Evolutionary conservation across 2,797 vertebrate species (phyloP).

Genomic region (Enteromius afrohamiltoni): DNA sequence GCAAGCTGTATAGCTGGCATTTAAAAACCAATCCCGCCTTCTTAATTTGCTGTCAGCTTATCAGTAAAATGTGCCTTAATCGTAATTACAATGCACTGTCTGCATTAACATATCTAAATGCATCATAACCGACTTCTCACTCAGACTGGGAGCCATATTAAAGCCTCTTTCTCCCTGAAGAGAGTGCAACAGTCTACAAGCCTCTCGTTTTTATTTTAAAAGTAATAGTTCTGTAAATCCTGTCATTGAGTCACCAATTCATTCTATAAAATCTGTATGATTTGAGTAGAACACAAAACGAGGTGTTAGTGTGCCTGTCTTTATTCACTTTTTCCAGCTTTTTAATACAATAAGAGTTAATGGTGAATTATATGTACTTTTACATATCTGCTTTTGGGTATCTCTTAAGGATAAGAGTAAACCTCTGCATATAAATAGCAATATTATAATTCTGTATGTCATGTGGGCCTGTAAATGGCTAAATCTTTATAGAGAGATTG

Average conservation of each 20-base stretch:
- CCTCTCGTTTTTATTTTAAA: neutral
- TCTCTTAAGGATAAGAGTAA: neutral
- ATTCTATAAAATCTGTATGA: neutral
- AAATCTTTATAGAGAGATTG: slow-evolving; percentile 21
- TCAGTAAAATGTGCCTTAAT: neutral
- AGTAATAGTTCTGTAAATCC: neutral
- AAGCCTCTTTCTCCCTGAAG: neutral
- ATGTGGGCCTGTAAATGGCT: slow-evolving; percentile 2
- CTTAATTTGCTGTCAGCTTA: neutral
- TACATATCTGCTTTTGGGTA: neutral
- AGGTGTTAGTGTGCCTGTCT: neutral
- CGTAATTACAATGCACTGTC: neutral
- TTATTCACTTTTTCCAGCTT: neutral
- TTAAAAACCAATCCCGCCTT: neutral
- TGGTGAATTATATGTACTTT: neutral
- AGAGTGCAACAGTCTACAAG: neutral
- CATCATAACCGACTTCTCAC: slow-evolving; percentile 7
- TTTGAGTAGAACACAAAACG: neutral
- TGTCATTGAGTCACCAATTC: neutral
- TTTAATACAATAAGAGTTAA: neutral
- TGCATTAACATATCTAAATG: neutral
- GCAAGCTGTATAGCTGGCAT: neutral
- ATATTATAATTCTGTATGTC: no score
- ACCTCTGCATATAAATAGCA: neutral
- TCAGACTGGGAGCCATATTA: slow-evolving; percentile 3